A percentile compares a stretch with the other conserved stretches of the same genome.
phyloP scores from a whole-genome alignment of 2,113 vertebrate species.

The rat (Rattus norvegicus) region GRCr8 NC_086029.1:49965501-49966000 shows the following conservation, averaged over 20 bases:
- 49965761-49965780: rapidly evolving
- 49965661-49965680: not conserved
- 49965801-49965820: not conserved
- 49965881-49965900: not conserved
- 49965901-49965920: not conserved
- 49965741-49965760: too few relatives aligned
- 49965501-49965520: not conserved
- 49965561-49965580: not conserved
- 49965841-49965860: not conserved
- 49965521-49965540: not conserved
- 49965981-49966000: not conserved
- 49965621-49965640: not conserved
- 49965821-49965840: not conserved
- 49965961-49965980: not conserved
- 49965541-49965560: not conserved
- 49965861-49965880: not conserved
- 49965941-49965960: not conserved
- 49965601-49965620: not conserved
- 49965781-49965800: not conserved
- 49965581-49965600: not conserved
- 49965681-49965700: not conserved
- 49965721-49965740: too few relatives aligned
- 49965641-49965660: not conserved
- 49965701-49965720: not conserved
- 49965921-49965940: not conserved